A percentile compares a stretch with the other conserved stretches of the same genome.
Evolutionary conservation across 1,140 invertebrate species (phyloP).

Genomic region (Pantala flavescens): DNA sequence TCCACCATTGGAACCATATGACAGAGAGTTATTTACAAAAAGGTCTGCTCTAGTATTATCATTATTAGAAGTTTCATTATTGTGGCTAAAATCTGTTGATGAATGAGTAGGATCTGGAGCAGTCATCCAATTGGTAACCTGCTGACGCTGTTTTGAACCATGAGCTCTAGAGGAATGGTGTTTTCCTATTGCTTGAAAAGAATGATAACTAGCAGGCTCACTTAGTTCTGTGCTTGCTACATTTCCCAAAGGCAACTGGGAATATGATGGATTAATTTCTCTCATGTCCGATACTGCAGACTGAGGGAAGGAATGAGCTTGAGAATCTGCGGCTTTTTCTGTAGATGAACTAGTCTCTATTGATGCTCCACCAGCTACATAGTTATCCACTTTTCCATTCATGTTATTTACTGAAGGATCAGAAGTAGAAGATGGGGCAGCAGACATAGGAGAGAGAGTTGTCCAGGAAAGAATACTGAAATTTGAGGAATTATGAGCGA

Average conservation of each 20-base stretch:
- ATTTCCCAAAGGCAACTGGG: background rate
- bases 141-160: background rate
- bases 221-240: background rate
- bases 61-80: background rate
- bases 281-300: background rate
- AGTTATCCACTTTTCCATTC: background rate
- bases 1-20: background rate
- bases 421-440: slow-evolving; percentile 8
- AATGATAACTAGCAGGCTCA: background rate
- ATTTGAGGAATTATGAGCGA: slow-evolving; percentile 36
- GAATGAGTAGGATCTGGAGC: background rate
- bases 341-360: background rate
- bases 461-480: slow-evolving; percentile 40
- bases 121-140: background rate
- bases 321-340: background rate
- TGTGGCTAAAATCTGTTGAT: background rate
- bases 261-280: background rate
- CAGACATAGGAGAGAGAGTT: slow-evolving; percentile 32
- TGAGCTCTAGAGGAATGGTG: background rate
- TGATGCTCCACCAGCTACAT: background rate
- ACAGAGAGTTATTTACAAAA: background rate
- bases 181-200: background rate
- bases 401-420: background rate
- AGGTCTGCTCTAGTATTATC: background rate
- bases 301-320: background rate